Percentiles rank a stretch among this genome's conserved stretches.
phyloP scores from a whole-genome alignment of 2,113 vertebrate genomes.

The Poeciliopsis turrubarensis region DNA sequence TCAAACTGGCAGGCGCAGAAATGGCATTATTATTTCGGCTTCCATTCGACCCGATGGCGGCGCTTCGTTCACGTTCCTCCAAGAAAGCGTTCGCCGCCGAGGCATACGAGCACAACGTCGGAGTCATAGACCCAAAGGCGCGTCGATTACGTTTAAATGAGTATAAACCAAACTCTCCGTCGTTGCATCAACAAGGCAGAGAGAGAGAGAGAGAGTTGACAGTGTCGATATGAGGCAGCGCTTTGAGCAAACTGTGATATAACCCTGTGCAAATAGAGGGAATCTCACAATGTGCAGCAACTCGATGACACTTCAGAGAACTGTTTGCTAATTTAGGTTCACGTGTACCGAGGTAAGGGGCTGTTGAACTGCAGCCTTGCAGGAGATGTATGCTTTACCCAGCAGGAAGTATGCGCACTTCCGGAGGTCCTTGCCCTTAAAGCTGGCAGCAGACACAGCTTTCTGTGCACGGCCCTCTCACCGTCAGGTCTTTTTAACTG shows the following conservation, averaged over 20 bases:
- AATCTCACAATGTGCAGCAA: slow-evolving; percentile 61
- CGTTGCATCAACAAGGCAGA: slow-evolving; percentile 44
- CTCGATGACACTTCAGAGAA: slow-evolving; percentile 63
- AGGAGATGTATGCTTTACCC: neutral
- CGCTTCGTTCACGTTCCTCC: neutral
- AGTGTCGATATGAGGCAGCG: slow-evolving; percentile 58
- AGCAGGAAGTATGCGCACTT: neutral
- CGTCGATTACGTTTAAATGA: slow-evolving; percentile 1
- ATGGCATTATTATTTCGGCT: slow-evolving; percentile 20
- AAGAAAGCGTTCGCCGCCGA: slow-evolving; percentile 8
- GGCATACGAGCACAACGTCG: neutral
- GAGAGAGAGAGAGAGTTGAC: slow-evolving; percentile 38
- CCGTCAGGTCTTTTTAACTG: neutral
- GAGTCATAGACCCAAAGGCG: neutral
- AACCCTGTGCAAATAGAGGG: slow-evolving; percentile 67
- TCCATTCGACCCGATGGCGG: slow-evolving; percentile 25
- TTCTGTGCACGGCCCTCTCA: neutral
- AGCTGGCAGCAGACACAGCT: neutral
- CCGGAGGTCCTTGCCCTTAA: neutral
- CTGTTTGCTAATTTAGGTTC: slow-evolving; percentile 63
- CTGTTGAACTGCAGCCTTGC: slow-evolving; percentile 22
- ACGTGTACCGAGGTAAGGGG: slow-evolving; percentile 20
- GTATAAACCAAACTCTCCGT: slow-evolving; percentile 17
- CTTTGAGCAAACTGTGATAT: slow-evolving; percentile 76
- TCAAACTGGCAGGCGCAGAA: slow-evolving; percentile 43